A percentile compares a stretch with the other conserved stretches of the same genome.
Evolutionary conservation across 1,140 invertebrate species (phyloP).

Genomic region (Calliopsis andreniformis): DNA sequence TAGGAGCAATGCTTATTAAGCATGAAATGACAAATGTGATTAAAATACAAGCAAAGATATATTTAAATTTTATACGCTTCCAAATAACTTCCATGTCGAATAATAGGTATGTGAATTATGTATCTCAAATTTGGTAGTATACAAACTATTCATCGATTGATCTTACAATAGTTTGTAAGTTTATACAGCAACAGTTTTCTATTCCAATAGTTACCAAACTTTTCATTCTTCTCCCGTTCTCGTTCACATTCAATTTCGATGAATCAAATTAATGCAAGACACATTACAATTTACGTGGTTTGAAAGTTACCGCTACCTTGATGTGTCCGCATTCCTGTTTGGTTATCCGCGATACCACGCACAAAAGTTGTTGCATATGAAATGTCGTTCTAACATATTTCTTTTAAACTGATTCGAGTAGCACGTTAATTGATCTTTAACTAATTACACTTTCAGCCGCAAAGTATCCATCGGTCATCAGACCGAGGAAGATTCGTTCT

Average conservation of each 20-base stretch:
- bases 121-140: slow-evolving; percentile 11
- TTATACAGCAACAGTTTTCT: neutral
- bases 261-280: neutral
- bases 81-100: slow-evolving; percentile 63
- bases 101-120: slow-evolving; percentile 6
- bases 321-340: neutral
- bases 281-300: neutral
- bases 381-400: slow-evolving; percentile 16
- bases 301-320: slow-evolving; percentile 5
- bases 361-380: neutral
- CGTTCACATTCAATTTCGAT: neutral
- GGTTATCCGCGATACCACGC: neutral
- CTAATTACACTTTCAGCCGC: neutral
- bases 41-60: slow-evolving; percentile 75
- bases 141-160: slow-evolving; percentile 13
- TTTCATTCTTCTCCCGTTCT: neutral
- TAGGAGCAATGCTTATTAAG: slow-evolving; percentile 75
- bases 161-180: neutral
- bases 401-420: neutral
- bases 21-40: slow-evolving; percentile 77
- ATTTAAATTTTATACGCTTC: slow-evolving; percentile 74
- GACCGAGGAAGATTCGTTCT: slow-evolving; percentile 9
- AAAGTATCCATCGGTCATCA: slow-evolving; percentile 8
- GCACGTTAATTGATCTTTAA: neutral
- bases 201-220: neutral